Base-by-base conservation (phyloP, 2,113 vertebrate species). In the Erpornis zantholeuca region DNA sequence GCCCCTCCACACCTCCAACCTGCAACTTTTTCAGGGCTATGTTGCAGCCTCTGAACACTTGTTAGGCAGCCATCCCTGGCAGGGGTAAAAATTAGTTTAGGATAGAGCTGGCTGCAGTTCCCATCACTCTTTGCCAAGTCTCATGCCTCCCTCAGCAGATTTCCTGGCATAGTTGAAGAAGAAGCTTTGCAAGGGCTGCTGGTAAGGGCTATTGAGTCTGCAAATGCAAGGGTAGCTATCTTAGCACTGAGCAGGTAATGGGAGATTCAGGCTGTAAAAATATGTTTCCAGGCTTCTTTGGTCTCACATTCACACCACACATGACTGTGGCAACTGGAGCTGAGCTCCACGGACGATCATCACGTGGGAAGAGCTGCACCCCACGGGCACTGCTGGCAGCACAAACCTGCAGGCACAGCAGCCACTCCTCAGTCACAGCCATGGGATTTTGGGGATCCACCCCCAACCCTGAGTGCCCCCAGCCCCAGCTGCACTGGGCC, bases 301-400 rank as follows among this genome's bases (percentile, higher is more conserved):
- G 27, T 75, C 29, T 40, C 45, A 6, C 45, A 6, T 13, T 66
- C 56, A 57, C 38, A 81, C 4, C 38, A 29, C 17, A 6, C 0
- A 8, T 23, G 50, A 19, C 7, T 66, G 61, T 38, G 60, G 47
- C 1, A 4, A 15, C 17, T 52, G 53, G 12, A 86, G 50, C 22
- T 5, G 40, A 11, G 16, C 22, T 59, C 31, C 9, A 0, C 3
- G n/a, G 9, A 14, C 0, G 1, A 4, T 5, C 40, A n/a, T 7
- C 0, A 0, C 0, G 12, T 1, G 2, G 38, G 29, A 38, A 81
- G 33, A 1, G 38, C 63, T 28, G 38, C 12, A 59, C 4, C 31
- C 52, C 56, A 33, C 0, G 1, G 1, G 42, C 60, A 38, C 36
- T 33, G 71, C 35, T 1, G 2, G 71, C 44, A 54, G 38, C 2